A percentile compares a stretch with the other conserved stretches of the same genome.
phyloP scores from a whole-genome alignment of 2,113 vertebrate genomes.

The Myrmecobius fasciatus region DNA sequence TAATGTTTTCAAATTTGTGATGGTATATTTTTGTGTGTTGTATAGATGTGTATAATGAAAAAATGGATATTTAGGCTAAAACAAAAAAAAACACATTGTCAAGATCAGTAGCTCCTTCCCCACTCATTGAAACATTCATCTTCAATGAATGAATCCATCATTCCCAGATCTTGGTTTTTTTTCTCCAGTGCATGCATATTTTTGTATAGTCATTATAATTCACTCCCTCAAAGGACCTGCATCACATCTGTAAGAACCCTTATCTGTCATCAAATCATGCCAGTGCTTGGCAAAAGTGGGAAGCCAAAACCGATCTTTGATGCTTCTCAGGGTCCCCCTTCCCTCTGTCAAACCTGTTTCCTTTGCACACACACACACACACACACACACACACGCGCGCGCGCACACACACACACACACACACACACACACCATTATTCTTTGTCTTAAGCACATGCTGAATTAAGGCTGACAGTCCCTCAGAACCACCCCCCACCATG shows the following conservation, averaged over 20 bases:
- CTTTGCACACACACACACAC: not conserved
- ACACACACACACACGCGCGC: too few species aligned
- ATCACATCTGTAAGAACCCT: not conserved
- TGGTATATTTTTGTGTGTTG: not conserved
- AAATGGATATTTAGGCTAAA: not conserved
- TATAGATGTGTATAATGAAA: not conserved
- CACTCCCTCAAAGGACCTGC: not conserved
- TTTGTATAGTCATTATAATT: not conserved
- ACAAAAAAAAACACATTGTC: not conserved
- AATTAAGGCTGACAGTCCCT: not conserved
- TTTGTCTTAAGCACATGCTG: not conserved
- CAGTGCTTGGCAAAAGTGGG: not conserved
- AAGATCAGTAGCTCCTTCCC: not conserved
- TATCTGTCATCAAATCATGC: not conserved
- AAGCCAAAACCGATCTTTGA: not conserved
- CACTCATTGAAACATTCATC: not conserved
- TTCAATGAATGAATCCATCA: not conserved
- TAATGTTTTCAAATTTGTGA: not conserved
- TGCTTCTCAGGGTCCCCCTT: not conserved
- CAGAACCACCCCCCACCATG: not conserved
- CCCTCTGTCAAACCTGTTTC: not conserved
- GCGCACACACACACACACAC: not conserved
- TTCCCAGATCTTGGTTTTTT: not conserved
- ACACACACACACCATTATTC: not conserved
- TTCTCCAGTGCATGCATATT: not conserved